Evolutionary conservation across 2,113 vertebrate genomes (phyloP).

Genomic region (Erythrocercus mccallii): DNA sequence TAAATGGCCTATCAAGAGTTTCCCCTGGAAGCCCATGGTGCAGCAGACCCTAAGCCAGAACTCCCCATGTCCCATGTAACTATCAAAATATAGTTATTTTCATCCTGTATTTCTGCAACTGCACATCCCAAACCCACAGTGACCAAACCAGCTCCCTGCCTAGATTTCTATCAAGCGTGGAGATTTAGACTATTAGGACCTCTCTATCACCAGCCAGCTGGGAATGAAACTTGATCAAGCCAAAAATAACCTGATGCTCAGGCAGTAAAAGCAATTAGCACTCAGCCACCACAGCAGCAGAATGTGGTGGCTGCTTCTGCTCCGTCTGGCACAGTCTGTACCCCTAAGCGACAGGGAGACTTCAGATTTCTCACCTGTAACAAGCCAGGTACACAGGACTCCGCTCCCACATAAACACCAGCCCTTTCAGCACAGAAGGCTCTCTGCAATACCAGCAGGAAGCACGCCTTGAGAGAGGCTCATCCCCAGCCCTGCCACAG

Average conservation of each 20-base stretch:
- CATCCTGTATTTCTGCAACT: background rate
- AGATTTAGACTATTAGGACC: background rate
- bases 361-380: background rate
- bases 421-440: background rate
- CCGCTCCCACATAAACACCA: background rate
- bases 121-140: background rate
- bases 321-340: background rate
- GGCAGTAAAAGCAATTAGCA: slow-evolving; percentile 21
- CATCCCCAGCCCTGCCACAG: background rate
- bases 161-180: background rate
- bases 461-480: background rate
- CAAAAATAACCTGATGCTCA: slow-evolving; percentile 9
- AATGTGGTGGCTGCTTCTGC: background rate
- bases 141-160: background rate
- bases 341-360: background rate
- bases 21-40: background rate
- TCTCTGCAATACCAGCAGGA: background rate
- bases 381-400: background rate
- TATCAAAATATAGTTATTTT: background rate
- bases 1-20: background rate
- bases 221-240: background rate
- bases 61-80: background rate
- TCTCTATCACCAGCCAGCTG: background rate
- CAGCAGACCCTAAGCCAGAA: background rate
- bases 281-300: background rate